These are phyloP conservation scores for Babylonia areolata DNA, from an alignment of 1,140 invertebrate genomes.

Conservation along the genomic window DNA sequence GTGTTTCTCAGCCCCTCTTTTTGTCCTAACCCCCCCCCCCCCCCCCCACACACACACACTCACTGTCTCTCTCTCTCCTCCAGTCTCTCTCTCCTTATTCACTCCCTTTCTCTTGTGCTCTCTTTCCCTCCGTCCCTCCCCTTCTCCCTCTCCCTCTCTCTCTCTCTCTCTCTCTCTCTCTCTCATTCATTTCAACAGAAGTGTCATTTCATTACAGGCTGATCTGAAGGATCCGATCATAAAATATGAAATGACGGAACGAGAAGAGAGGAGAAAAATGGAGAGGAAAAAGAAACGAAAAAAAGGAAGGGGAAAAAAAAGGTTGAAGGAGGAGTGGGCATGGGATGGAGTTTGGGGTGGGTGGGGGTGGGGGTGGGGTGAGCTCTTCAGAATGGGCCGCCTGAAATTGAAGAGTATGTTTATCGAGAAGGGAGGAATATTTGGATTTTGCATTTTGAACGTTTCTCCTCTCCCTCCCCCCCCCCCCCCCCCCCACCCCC, in stretches of 20 bases:
- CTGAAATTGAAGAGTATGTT: constrained; percentile 9
- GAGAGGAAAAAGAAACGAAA: neutral
- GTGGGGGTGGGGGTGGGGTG: neutral
- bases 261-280: neutral
- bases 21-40: too few species aligned
- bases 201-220: neutral
- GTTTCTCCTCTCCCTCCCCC: neutral
- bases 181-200: neutral
- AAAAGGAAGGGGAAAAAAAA: neutral
- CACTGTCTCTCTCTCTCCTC: too few species aligned
- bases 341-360: neutral
- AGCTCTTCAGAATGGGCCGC: neutral
- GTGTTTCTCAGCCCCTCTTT: too few species aligned
- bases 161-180: too few species aligned
- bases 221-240: neutral
- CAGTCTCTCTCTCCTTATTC: too few species aligned
- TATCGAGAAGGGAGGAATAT: neutral
- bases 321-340: neutral
- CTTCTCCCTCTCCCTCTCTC: too few species aligned
- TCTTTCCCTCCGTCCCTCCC: too few species aligned
- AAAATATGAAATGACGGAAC: neutral
- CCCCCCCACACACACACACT: too few species aligned
- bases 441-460: constrained; percentile 6
- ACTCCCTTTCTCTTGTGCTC: too few species aligned
- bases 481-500: neutral